Base-by-base conservation (phyloP, 2,113 vertebrate species). In the Drymodes brunneopygia region DNA sequence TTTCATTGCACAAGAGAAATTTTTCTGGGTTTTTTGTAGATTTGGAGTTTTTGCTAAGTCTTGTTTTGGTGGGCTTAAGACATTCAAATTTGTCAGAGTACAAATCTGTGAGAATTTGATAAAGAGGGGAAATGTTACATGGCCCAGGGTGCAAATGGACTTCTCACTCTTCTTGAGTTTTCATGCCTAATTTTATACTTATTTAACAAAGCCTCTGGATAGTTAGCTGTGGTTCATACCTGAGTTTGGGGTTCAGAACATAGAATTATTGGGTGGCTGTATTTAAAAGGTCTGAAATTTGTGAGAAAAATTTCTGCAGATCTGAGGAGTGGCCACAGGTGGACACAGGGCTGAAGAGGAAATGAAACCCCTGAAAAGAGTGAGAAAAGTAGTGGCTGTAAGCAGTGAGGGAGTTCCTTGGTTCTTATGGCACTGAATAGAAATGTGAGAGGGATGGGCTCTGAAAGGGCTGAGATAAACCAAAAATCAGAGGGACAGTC, bases 221-320 rank as follows among this genome's bases (percentile, higher is more conserved):
- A 85, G 89, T 85, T n/a, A 81, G 33, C 7, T 12, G 4, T 40
- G 38, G 16, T 24, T 78, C 20, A 50, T 60, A 74, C n/a, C 7
- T 0, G 1, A 54, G 11, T 9, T 15, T 5, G 2, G 3, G 16
- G 7, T 56, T 84, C 24, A 70, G 44, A 51, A 25, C 8, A 24
- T 2, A 42, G 33, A 27, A 36, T 50, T 73, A 20, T 21, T 35
- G 5, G 5, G 21, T 23, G 15, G 3, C 14, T 50, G 3, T 38
- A 25, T 92, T 72, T 72, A 80, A 54, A 42, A 42, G 27, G 38
- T 9, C 20, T 74, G 56, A 29, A 7, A 9, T 77, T 56, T 58
- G 9, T 38, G 15, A 82, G 28, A 31, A 3, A 40, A 23, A 44
- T 44, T 54, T 87, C 36, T 61, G 25, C n/a, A 40, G 42, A 11